These are phyloP conservation scores for Ormyrus thymus DNA, from an alignment of 2,888 invertebrate species.

Conservation along the genomic window DNA sequence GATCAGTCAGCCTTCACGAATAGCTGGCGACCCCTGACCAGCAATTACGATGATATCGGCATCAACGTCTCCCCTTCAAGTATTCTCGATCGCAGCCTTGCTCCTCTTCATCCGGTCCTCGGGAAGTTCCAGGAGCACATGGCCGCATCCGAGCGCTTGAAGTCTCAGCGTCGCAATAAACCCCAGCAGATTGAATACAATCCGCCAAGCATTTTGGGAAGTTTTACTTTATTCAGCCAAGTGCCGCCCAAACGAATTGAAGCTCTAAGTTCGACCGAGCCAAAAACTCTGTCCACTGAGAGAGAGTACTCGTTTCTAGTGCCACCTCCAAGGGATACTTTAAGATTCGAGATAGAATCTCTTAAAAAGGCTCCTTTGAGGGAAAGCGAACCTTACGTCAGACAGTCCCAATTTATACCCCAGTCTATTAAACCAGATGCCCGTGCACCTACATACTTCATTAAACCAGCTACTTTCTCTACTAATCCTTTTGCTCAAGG, in stretches of 20 bases:
- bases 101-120: constrained; percentile 66
- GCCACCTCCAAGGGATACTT: constrained; percentile 69
- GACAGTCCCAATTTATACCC: constrained; percentile 64
- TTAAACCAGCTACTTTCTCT: constrained; percentile 60
- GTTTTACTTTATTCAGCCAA: constrained; percentile 79
- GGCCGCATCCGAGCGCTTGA: constrained; percentile 65
- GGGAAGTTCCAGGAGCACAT: constrained; percentile 70
- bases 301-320: constrained; percentile 69
- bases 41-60: constrained; percentile 66
- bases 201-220: constrained; percentile 72
- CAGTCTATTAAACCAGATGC: constrained; percentile 60
- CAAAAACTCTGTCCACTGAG: constrained; percentile 64
- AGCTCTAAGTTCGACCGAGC: constrained; percentile 70
- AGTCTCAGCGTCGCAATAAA: constrained; percentile 62
- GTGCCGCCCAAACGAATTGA: constrained; percentile 75
- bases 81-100: constrained; percentile 61
- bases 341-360: constrained; percentile 68
- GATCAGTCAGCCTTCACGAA: constrained; percentile 68
- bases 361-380: constrained; percentile 64
- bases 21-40: constrained; percentile 70
- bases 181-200: constrained; percentile 62
- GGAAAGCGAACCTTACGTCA: constrained; percentile 64
- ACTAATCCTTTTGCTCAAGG: constrained; percentile 60
- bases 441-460: constrained; percentile 63
- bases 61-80: constrained; percentile 64